These are phyloP conservation scores for Halcyon chelicuti DNA, from an alignment of 2,797 vertebrate genomes.

Conservation along the genomic window DNA sequence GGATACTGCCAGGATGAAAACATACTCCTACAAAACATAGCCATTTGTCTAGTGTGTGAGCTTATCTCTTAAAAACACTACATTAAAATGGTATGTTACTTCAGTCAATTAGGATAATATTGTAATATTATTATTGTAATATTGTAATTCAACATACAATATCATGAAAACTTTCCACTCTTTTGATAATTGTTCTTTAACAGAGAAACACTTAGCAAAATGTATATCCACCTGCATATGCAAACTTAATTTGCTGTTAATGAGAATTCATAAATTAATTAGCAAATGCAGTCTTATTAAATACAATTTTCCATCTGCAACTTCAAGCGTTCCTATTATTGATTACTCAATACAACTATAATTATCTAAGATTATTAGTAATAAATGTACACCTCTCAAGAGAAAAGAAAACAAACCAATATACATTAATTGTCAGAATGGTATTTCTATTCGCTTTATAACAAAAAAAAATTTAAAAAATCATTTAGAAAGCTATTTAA, in stretches of 20 bases:
- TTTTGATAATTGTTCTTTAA: conserved; percentile 59
- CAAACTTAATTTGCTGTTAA: conserved; percentile 64
- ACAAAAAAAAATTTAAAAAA: not conserved
- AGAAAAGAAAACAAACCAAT: not conserved
- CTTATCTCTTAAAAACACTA: conserved; percentile 21
- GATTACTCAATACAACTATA: conserved; percentile 21
- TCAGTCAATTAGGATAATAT: conserved; percentile 41
- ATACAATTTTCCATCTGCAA: conserved; percentile 51
- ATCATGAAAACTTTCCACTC: conserved; percentile 51
- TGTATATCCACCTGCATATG: conserved; percentile 47
- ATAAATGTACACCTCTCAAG: not conserved
- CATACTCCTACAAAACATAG: not conserved
- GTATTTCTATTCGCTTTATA: not conserved
- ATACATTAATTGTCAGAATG: not conserved
- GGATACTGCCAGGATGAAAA: not conserved
- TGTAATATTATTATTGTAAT: conserved; percentile 31
- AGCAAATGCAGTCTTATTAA: conserved; percentile 50
- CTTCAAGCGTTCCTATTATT: conserved; percentile 2
- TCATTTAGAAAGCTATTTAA: not conserved
- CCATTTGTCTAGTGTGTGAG: not conserved
- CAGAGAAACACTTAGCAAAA: conserved; percentile 62
- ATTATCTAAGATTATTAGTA: not conserved
- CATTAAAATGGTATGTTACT: not conserved
- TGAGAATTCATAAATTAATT: conserved; percentile 75
- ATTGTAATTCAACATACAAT: conserved; percentile 27